These are phyloP conservation scores for Cheilosia vernalis DNA, from an alignment of 2,888 invertebrate species.

Conservation along the genomic window DNA sequence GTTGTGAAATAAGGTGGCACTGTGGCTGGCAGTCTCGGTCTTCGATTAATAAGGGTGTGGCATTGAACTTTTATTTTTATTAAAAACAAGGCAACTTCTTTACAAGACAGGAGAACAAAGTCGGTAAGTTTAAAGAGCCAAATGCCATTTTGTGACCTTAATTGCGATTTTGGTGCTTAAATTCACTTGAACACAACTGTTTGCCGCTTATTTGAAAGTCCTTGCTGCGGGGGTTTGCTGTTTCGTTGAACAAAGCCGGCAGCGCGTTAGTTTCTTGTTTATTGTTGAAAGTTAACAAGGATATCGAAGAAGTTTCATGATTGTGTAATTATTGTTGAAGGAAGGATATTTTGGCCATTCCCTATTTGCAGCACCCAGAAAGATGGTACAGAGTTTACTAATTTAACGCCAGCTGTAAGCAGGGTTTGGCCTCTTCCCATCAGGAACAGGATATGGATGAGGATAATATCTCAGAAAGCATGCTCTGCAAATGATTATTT, in stretches of 20 bases:
- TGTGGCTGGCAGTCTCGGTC: no score
- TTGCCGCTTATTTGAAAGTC: conserved; percentile 16
- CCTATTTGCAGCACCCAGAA: conserved; percentile 15
- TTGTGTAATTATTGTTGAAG: conserved; percentile 34
- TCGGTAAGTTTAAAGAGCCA: background rate
- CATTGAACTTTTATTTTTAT: background rate
- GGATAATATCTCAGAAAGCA: background rate
- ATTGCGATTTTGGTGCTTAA: conserved; percentile 7
- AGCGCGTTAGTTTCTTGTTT: conserved; percentile 37
- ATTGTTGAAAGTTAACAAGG: conserved; percentile 37
- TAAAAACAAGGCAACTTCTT: background rate
- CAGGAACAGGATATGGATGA: background rate
- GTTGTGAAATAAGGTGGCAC: background rate
- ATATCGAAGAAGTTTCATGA: conserved; percentile 29
- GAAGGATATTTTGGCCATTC: conserved; percentile 15
- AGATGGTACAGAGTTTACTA: conserved; percentile 15
- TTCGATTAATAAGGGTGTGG: background rate
- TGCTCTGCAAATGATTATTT: background rate
- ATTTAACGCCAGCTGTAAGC: conserved; percentile 10
- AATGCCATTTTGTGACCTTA: background rate
- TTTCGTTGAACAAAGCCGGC: conserved; percentile 20
- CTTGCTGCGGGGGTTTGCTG: background rate
- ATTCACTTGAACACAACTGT: conserved; percentile 26
- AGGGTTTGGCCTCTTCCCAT: background rate
- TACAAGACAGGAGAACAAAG: background rate